Evolutionary conservation across 2,888 invertebrate species (phyloP).

Genomic region (Eudasyphora cyanicolor): DNA sequence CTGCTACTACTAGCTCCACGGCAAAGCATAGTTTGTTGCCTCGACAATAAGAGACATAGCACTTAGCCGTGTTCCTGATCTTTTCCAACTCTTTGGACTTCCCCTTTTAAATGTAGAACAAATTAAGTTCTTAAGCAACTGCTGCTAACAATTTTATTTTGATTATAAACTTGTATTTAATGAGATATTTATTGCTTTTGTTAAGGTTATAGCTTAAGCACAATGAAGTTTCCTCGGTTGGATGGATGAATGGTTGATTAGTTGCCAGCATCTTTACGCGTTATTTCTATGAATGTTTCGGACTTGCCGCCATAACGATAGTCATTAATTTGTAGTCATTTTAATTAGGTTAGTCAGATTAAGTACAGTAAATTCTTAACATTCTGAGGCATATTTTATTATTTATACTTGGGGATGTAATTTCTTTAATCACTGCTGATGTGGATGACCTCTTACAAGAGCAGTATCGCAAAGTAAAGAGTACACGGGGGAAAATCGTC

Average conservation of each 20-base stretch:
- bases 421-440: no score
- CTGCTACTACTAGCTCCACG: neutral
- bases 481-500: no score
- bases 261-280: neutral
- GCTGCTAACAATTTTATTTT: neutral
- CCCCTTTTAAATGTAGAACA: neutral
- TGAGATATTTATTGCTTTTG: conserved; percentile 14
- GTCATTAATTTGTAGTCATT: no score
- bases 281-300: neutral
- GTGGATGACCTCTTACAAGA: no score
- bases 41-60: no score
- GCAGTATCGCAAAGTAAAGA: no score
- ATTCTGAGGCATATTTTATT: no score
- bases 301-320: no score
- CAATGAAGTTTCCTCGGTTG: neutral
- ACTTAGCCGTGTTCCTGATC: neutral
- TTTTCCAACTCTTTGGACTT: neutral
- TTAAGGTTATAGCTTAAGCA: neutral
- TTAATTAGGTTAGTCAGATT: no score
- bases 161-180: conserved; percentile 21
- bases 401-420: no score
- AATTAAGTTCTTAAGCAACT: conserved; percentile 19
- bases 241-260: neutral
- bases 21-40: no score
- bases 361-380: no score